Evolutionary conservation across 2,797 vertebrate species (phyloP).

Genomic region (Cirrhinus molitorella): DNA sequence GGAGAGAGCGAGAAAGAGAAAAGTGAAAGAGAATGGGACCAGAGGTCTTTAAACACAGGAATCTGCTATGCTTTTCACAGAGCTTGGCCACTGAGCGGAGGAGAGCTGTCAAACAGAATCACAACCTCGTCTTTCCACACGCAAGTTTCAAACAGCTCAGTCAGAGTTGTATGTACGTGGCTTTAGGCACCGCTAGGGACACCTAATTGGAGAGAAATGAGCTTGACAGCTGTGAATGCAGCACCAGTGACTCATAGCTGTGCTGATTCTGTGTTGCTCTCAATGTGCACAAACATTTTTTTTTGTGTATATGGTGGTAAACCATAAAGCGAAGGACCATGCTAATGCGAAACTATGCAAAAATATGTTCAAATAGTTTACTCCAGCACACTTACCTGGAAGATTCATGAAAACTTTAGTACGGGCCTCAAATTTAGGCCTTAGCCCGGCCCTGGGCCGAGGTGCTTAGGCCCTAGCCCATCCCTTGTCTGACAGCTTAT

Average conservation of each 20-base stretch:
- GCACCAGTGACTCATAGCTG: conserved; percentile 31
- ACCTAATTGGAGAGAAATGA: conserved; percentile 54
- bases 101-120: conserved; percentile 58
- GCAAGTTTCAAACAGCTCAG: conserved; percentile 38
- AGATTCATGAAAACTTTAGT: no score
- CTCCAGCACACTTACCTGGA: no score
- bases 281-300: not conserved
- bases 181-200: conserved; percentile 27
- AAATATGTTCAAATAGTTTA: not conserved
- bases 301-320: not conserved
- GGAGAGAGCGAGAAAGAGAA: not conserved
- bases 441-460: no score
- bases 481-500: no score
- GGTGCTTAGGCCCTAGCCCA: no score
- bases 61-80: conserved; percentile 68
- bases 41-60: conserved; percentile 46
- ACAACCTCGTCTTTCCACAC: conserved; percentile 19
- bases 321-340: not conserved
- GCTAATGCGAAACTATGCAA: not conserved
- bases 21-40: conserved; percentile 58
- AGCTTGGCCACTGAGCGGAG: conserved; percentile 38
- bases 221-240: conserved; percentile 15
- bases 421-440: no score
- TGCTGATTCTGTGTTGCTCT: not conserved
- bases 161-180: conserved; percentile 1